Conservation (phyloP, 1,140 invertebrate genomes). For the Cotesia glomerata region DNA sequence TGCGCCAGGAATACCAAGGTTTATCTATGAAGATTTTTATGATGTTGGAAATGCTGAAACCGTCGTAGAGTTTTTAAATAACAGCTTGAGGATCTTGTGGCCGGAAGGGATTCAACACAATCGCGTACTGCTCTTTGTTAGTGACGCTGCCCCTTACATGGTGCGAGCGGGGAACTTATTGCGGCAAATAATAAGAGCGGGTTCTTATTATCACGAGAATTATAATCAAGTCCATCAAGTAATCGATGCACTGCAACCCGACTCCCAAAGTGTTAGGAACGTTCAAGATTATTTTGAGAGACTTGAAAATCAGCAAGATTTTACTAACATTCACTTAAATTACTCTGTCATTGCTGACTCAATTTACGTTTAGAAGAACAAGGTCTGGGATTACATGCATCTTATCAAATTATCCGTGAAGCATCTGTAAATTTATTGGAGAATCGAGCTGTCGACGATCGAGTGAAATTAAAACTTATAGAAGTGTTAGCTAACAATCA, state of each 20-base stretch:
- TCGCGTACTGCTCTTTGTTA: background rate
- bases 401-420: background rate
- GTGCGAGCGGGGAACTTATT: background rate
- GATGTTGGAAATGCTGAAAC: background rate
- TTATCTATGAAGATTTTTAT: background rate
- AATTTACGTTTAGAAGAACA: background rate
- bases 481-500: background rate
- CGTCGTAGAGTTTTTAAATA: background rate
- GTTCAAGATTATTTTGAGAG: no score
- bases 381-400: background rate
- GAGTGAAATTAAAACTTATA: background rate
- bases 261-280: no score
- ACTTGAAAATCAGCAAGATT: no score
- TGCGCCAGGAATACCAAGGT: background rate
- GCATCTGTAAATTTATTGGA: background rate
- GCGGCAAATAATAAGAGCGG: background rate
- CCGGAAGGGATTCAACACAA: background rate
- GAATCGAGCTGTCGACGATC: background rate
- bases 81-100: background rate
- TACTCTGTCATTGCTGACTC: background rate
- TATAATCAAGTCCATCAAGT: no score
- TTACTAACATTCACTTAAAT: background rate
- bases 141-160: background rate
- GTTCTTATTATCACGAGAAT: no score
- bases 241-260: no score